Base-by-base conservation (phyloP, 2,113 vertebrate genomes). In the Petroica traversi region DNA sequence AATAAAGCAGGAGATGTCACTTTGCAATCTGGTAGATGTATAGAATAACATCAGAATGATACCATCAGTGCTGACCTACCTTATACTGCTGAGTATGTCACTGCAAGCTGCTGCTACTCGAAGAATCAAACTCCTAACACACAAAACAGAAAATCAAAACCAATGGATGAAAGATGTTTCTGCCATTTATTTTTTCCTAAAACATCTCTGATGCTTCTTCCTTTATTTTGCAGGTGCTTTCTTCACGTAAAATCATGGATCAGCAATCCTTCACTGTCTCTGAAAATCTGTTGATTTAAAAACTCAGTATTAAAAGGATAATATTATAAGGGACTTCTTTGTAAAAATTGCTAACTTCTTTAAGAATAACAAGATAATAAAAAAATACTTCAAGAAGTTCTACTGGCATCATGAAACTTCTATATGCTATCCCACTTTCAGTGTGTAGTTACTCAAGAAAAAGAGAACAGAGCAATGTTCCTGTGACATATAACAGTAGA, bases 391-490 rank as follows among this genome's bases (percentile, higher is more conserved):
- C 57, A 96, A 55, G 76, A 90, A 58, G 28, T 72, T 76, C 38
- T 58, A 93, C 34, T 68, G 57, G 52, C 64, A 96, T 87, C n/a
- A 61, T 97, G 75, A 97, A 93, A 97, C 83, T 97, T 82, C 95
- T 94, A 76, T 92, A 96, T 54, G 43, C 68, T 94, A 86, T 91
- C 52, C 68, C 94, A 51, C 78, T 79, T 97, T 89, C 91, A 84
- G 79, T 81, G 34, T 93, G 68, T 77, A 96, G 84, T 97, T 97
- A 97, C 51, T 40, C 36, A 83, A 41, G 34, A 24, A 88, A 94
- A 83, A 88, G 79, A 81, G 71, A 96, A 26, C 41, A 93, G 52
- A 94, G 16, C 26, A 87, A 84, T 22, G 9, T 91, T 97, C 88
- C 68, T 31, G 22, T 80, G 64, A 85, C 41, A 29, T n/a, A 14